These are phyloP conservation scores for Bursaphelenchus okinawaensis DNA, from an alignment of 2,888 invertebrate genomes.

Conservation along the genomic window DNA sequence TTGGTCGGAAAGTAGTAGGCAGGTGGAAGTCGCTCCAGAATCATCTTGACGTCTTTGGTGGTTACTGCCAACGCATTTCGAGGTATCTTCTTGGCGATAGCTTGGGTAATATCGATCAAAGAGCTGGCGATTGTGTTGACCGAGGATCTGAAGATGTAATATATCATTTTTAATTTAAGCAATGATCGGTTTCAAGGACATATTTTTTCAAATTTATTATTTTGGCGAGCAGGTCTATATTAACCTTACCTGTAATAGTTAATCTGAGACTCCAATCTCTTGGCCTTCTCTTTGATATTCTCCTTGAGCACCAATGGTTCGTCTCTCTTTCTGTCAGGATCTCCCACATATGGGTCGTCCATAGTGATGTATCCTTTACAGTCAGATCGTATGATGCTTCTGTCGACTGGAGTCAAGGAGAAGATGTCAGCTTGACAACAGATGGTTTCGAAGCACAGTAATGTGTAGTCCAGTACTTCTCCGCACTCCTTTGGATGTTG, in stretches of 20 bases:
- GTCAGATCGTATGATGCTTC: neutral
- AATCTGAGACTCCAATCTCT: conserved; percentile 11
- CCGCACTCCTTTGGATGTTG: neutral
- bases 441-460: conserved; percentile 6
- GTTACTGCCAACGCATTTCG: conserved; percentile 3
- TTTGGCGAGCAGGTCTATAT: neutral
- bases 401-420: conserved; percentile 9
- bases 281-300: conserved; percentile 3
- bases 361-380: conserved; percentile 1
- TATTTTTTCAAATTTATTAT: too few species aligned
- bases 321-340: conserved; percentile 2
- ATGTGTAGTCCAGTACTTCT: conserved; percentile 4
- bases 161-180: too few species aligned
- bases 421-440: conserved; percentile 13
- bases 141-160: neutral
- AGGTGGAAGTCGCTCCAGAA: conserved; percentile 10
- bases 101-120: conserved; percentile 10
- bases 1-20: conserved; percentile 9
- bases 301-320: neutral
- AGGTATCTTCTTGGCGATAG: conserved; percentile 2
- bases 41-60: conserved; percentile 5
- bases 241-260: conserved; percentile 11
- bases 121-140: conserved; percentile 9
- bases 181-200: too few species aligned
- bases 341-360: conserved; percentile 2